These are phyloP conservation scores for Diphyllodes magnificus DNA, from an alignment of 2,113 vertebrate species.

Conservation along the genomic window DNA sequence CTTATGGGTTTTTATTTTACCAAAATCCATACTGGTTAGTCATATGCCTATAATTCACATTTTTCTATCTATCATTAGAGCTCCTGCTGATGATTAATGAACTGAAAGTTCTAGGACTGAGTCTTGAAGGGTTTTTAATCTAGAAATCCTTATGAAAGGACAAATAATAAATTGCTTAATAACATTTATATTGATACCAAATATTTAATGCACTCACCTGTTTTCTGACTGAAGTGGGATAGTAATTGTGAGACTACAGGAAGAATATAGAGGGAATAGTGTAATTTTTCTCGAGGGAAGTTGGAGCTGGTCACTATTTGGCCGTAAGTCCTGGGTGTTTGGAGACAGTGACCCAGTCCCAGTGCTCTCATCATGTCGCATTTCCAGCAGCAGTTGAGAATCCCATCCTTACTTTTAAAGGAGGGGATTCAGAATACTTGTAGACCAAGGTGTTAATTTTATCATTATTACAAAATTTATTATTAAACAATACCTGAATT, in stretches of 20 bases:
- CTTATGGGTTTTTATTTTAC: background rate
- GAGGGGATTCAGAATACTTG: background rate
- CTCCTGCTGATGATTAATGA: conserved; percentile 16
- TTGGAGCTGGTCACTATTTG: background rate
- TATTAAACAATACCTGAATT: background rate
- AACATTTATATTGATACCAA: background rate
- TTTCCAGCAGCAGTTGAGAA: background rate
- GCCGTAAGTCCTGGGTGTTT: background rate
- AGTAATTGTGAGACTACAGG: background rate
- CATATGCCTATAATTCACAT: background rate
- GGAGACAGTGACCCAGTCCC: background rate
- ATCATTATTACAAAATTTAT: background rate
- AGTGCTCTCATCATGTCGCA: background rate
- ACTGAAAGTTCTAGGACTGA: background rate
- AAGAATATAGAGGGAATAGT: background rate
- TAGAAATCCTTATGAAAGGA: background rate
- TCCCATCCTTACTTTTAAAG: background rate
- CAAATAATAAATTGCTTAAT: background rate
- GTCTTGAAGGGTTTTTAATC: background rate
- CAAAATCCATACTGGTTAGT: conserved; percentile 35
- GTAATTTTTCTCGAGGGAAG: background rate
- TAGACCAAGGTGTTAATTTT: background rate
- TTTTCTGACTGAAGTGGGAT: background rate
- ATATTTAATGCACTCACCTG: background rate
- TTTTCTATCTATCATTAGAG: conserved; percentile 14